These are phyloP conservation scores for Sweltsa coloradensis DNA, from an alignment of 1,140 invertebrate genomes.

Conservation along the genomic window DNA sequence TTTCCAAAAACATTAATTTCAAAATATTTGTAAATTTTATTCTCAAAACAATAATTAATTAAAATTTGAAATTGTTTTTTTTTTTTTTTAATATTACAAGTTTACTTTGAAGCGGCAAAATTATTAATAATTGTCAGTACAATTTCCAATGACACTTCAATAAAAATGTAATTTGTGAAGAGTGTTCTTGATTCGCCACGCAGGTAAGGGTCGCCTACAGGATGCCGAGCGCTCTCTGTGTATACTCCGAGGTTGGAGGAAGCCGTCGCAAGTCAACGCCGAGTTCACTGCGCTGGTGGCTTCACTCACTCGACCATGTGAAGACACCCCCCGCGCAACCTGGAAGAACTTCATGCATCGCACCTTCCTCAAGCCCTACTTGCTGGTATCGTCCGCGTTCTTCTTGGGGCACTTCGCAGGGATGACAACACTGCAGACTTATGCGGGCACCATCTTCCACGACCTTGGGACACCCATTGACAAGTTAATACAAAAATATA, in stretches of 20 bases:
- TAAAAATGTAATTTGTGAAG: too few relatives aligned
- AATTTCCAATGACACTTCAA: too few relatives aligned
- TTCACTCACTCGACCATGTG: background rate
- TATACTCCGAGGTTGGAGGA: constrained; percentile 54
- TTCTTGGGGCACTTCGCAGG: constrained; percentile 60
- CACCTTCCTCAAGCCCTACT: constrained; percentile 47
- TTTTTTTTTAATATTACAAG: too few relatives aligned
- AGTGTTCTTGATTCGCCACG: too few relatives aligned
- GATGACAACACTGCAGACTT: constrained; percentile 54
- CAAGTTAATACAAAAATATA: too few relatives aligned
- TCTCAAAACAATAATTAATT: too few relatives aligned
- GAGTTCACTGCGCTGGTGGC: constrained; percentile 1
- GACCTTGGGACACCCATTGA: background rate
- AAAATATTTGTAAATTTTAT: too few relatives aligned
- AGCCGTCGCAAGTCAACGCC: constrained; percentile 33
- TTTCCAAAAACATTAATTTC: too few relatives aligned
- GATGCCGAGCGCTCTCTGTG: constrained; percentile 39
- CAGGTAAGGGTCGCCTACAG: constrained; percentile 25
- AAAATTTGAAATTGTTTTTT: too few relatives aligned
- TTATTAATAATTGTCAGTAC: too few relatives aligned
- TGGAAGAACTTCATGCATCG: constrained; percentile 30
- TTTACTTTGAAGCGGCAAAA: too few relatives aligned
- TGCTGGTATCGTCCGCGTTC: constrained; percentile 46
- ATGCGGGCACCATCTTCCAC: constrained; percentile 37
- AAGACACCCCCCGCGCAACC: background rate